Base-by-base conservation (phyloP, 2,888 invertebrate species). In the Drosophila anomalata region DNA sequence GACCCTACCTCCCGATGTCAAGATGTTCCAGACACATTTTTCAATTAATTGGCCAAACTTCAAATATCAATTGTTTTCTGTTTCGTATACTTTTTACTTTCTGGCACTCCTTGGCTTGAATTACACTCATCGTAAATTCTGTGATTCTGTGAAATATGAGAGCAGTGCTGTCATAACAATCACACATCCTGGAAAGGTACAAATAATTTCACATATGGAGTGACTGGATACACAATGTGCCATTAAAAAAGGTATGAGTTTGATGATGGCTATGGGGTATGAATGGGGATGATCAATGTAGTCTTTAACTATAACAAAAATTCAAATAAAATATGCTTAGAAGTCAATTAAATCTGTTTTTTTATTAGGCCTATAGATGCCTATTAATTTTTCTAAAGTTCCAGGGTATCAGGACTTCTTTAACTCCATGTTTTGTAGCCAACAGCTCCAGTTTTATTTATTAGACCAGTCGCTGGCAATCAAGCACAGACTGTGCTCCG, bases 41-140 rank as follows among this genome's bases (percentile, higher is more conserved):
- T 73, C 81, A 83, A 82, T 82, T 82, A 73, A 86, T 83, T 85
- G 65, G 51, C 52, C 2, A 65, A 63, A 63, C 52, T 48, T 65
- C 53, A 66, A 65, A 65, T 66, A 66, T 41, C 53, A 24, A 53
- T 65, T 53, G 36, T 31, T 31, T 22, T 8, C 12, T 39, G 24
- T 53, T 65, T 29, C n/a, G 17, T 36, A 20, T 42, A 20, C 8
- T 42, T 42, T 44, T 4, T 44, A 22, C 12, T 26, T 33, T 47
- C 47, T 55, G 31, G 17, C 39, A 68, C 55, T 68, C 67, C 48
- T 14, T 14, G 68, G 39, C 41, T 69, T 29, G 39, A 52, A 22
- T 58, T 66, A 66, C 65, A 36, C 39, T 66, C 53, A 24, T 41
- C 39, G 52, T 26, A 44, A 12, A 9, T 46, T 31, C 39, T 47